Base-by-base conservation (phyloP, 2,797 vertebrate genomes). In the Acanthurus leucopareius region DNA sequence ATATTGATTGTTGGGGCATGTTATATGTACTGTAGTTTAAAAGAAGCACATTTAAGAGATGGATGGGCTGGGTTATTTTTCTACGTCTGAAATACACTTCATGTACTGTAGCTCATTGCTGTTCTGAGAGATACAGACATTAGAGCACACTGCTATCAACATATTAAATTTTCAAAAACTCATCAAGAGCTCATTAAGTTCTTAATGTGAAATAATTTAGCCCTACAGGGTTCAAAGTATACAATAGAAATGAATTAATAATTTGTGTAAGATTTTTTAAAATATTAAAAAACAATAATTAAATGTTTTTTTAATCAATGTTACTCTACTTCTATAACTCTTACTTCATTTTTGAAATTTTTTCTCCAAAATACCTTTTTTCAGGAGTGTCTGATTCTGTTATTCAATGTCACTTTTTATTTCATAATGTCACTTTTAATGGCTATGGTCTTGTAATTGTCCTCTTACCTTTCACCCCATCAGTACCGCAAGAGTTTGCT, bases 1-100 rank as follows among this genome's bases (percentile, higher is more conserved):
- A 56, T 77, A 89, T 90, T 82, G 89, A 91, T 83, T 79, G 71
- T 68, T 44, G 58, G 14, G 49, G 59, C 35, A 66, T 72, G 51
- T 69, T 83, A 51, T 69, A 66, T 65, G 72, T 54, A 32, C 51
- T 65, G 67, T 52, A 69, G 54, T 80, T 84, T 72, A 71, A 80
- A 49, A 69, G 61, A 65, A 53, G 64, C 51, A 38, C 79, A 57
- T 71, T 79, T 44, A 28, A 32, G 35, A 80, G 84, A 80, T 66
- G 70, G 68, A 82, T 67, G 22, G 0, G 11, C 25, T 60, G 59
- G 6, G 53, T 82, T 84, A 35, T 60, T 60, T 57, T 77, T 77
- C 32, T 49, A 60, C 20, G 5, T 69, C 35, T 63, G 16, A 73
- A 71, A 35, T 14, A 9, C 32, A 40, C 10, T 17, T 20, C 19